Percentiles rank a stretch among this genome's conserved stretches.
These are phyloP conservation scores for Troides aeacus DNA, from an alignment of 2,888 invertebrate genomes.

Conservation along the genomic window DNA sequence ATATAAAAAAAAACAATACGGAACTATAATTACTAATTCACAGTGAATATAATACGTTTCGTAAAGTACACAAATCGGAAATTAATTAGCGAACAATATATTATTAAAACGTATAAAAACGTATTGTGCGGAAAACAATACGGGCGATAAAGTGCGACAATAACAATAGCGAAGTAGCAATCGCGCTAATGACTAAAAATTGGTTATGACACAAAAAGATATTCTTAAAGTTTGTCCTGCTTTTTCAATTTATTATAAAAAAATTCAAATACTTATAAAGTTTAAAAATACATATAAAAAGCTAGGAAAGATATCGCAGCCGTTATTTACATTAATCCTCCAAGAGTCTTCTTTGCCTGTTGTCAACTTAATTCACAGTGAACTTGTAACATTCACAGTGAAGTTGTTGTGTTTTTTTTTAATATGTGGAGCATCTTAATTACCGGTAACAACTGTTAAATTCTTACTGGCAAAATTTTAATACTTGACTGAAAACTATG, in stretches of 20 bases:
- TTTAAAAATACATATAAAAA: no score
- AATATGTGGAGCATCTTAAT: no score
- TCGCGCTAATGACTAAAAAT: background rate
- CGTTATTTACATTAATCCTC: no score
- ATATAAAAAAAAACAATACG: background rate
- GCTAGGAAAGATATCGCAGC: no score
- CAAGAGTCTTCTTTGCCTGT: no score
- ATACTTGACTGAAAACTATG: no score
- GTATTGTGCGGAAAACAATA: constrained; percentile 6
- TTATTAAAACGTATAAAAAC: constrained; percentile 4
- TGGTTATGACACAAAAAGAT: background rate
- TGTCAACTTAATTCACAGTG: no score
- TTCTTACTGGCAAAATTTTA: no score
- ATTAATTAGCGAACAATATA: constrained; percentile 5
- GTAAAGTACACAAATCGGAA: background rate
- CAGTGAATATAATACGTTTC: background rate
- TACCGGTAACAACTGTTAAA: no score
- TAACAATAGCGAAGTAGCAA: constrained; percentile 6
- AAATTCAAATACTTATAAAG: no score
- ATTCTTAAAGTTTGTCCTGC: background rate
- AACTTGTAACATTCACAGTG: no score
- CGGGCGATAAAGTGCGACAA: background rate
- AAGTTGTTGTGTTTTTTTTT: no score
- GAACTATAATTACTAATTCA: background rate
- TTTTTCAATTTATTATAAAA: background rate